Conservation (phyloP, 2,888 invertebrate genomes). For the Pherbina coryleti region DNA sequence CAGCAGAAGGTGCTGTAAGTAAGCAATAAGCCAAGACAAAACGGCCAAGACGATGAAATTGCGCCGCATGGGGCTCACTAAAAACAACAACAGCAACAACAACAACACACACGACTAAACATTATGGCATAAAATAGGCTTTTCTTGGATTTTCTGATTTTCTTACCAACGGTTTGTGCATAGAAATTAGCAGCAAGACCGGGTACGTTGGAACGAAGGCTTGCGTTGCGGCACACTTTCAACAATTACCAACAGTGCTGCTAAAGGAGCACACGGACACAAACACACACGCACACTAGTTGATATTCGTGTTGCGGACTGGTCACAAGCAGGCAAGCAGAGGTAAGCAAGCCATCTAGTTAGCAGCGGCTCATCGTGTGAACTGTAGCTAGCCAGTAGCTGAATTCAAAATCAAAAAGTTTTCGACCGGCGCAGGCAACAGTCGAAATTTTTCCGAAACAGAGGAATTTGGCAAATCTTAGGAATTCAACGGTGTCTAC, state of each 20-base stretch:
- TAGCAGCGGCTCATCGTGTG: not conserved
- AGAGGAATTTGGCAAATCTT: too few relatives aligned
- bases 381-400: not conserved
- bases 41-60: conserved; percentile 26
- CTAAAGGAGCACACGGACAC: conserved; percentile 14
- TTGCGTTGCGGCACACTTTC: not conserved
- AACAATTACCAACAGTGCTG: not conserved
- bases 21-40: not conserved
- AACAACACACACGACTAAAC: not conserved
- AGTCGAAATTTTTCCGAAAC: conserved; percentile 54
- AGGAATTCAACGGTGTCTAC: too few relatives aligned
- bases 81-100: conserved; percentile 19
- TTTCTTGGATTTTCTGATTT: not conserved
- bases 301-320: not conserved
- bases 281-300: not conserved
- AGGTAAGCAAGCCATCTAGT: not conserved
- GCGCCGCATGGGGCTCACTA: conserved; percentile 28
- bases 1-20: too few relatives aligned
- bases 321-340: not conserved
- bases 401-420: conserved; percentile 61
- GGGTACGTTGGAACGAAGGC: not conserved
- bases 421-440: conserved; percentile 66
- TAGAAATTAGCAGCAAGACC: not conserved
- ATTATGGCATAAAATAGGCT: not conserved
- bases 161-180: not conserved